phyloP scores from a whole-genome alignment of 37 sponge, comb jelly and placozoan species.

The Spongia lamella region DNA sequence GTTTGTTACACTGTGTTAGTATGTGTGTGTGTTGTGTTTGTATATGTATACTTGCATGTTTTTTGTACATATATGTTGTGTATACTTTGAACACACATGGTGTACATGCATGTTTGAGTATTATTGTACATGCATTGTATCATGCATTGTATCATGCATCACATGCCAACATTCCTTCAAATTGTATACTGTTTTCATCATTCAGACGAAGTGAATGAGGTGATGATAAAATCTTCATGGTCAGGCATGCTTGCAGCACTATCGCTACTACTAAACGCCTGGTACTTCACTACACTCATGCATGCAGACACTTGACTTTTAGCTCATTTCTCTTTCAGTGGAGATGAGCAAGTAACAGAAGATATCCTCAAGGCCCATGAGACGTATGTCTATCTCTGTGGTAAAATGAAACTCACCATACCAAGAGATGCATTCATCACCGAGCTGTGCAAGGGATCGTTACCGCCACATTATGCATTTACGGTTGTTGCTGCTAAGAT shows the following conservation, averaged over 20 bases:
- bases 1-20: too few relatives aligned
- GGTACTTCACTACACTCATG: constrained; percentile 25
- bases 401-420: constrained; percentile 45
- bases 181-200: too few relatives aligned
- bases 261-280: constrained; percentile 80
- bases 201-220: constrained; percentile 34
- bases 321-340: constrained; percentile 11
- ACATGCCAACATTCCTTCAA: too few relatives aligned
- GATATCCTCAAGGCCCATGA: constrained; percentile 71
- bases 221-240: constrained; percentile 81
- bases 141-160: too few relatives aligned
- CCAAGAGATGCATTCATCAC: constrained; percentile 92
- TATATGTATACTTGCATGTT: background rate
- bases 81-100: too few relatives aligned
- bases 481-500: constrained; percentile 34
- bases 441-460: constrained; percentile 81
- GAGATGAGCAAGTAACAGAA: constrained; percentile 77
- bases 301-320: too few relatives aligned
- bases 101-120: too few relatives aligned
- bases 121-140: too few relatives aligned
- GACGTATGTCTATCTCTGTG: constrained; percentile 82
- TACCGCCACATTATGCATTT: constrained; percentile 83
- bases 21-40: background rate
- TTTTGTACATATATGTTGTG: background rate
- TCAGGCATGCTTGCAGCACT: constrained; percentile 85